Percentiles rank a stretch among this genome's conserved stretches.
Evolutionary conservation across 2,113 vertebrate genomes (phyloP).

Genomic region (Neolamprologus hecqui): DNA sequence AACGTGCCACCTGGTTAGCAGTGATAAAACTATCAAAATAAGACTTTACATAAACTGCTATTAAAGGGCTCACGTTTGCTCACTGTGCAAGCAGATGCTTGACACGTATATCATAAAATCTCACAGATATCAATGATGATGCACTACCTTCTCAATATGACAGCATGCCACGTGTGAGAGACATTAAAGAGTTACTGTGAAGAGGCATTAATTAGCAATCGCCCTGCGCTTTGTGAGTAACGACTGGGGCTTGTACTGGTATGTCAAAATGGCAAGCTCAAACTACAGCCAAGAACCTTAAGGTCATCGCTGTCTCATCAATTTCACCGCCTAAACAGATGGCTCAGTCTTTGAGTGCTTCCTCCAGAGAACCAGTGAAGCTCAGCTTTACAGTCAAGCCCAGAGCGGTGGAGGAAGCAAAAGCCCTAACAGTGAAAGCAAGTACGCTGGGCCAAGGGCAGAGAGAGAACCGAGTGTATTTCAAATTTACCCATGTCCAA

Average conservation of each 20-base stretch:
- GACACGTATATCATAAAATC: neutral
- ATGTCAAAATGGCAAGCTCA: neutral
- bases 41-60: fast-evolving
- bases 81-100: neutral
- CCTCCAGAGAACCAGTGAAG: neutral
- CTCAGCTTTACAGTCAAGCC: neutral
- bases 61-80: neutral
- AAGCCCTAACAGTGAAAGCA: neutral
- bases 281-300: slow-evolving; percentile 7
- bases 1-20: neutral
- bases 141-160: neutral
- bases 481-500: neutral
- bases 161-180: neutral
- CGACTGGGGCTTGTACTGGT: neutral
- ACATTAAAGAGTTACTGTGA: neutral
- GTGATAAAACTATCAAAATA: neutral
- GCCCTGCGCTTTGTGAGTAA: neutral
- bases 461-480: neutral
- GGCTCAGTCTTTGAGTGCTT: slow-evolving; percentile 2
- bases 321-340: slow-evolving; percentile 29
- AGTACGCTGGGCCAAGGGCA: neutral
- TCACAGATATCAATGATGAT: neutral
- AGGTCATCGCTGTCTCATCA: slow-evolving; percentile 35
- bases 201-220: slow-evolving; percentile 9
- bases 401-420: neutral